Evolutionary conservation across 2,888 invertebrate genomes (phyloP).

Genomic region (Troilus luridus): DNA sequence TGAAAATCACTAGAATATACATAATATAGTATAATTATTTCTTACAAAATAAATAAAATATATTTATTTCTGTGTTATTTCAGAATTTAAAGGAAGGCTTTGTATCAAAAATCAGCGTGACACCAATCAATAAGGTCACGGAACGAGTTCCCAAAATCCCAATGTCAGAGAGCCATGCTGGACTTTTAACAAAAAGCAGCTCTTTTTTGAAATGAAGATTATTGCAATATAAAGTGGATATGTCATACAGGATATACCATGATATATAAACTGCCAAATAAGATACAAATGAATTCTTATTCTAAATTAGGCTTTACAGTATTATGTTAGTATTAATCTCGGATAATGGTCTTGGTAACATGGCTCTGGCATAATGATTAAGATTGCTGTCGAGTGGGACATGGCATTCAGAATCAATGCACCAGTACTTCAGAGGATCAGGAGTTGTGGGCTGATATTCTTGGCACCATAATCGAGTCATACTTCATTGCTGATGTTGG

Average conservation of each 20-base stretch:
- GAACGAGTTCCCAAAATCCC: constrained; percentile 32
- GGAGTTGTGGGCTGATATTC: not conserved
- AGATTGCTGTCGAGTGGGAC: not conserved
- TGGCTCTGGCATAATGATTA: not conserved
- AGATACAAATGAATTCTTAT: not conserved
- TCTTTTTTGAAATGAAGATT: constrained; percentile 59
- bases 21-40: not conserved
- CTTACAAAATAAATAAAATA: no score
- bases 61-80: not conserved
- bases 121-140: constrained; percentile 1
- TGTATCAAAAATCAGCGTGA: constrained; percentile 40
- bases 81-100: constrained; percentile 58
- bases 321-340: not conserved
- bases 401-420: not conserved
- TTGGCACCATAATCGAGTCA: not conserved
- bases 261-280: not conserved
- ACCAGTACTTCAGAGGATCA: not conserved
- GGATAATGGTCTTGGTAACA: not conserved
- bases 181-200: constrained; percentile 61
- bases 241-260: no score
- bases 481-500: not conserved
- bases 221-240: not conserved
- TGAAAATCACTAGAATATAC: no score
- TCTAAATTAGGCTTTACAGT: constrained; percentile 1
- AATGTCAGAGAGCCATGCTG: constrained; percentile 60